A percentile compares a stretch with the other conserved stretches of the same genome.
These are phyloP conservation scores for Anneissia japonica DNA, from an alignment of 35 echinoderm and acorn worm genomes.

Conservation along the genomic window DNA sequence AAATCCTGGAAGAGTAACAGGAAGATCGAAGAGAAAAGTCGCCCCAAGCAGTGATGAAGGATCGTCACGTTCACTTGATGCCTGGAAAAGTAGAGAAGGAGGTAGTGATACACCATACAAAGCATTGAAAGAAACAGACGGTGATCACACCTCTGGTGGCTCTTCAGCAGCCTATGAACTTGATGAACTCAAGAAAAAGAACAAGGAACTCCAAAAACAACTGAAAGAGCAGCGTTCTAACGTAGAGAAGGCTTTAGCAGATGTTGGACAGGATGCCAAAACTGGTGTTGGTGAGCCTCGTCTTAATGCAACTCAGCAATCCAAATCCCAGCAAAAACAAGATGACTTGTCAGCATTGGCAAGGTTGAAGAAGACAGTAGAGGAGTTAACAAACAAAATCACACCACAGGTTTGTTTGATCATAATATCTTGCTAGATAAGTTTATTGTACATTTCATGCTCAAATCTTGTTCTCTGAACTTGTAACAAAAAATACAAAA, in stretches of 20 bases:
- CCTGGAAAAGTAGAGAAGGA: not conserved
- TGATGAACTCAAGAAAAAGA: not conserved
- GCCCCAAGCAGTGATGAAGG: not conserved
- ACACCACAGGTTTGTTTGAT: not conserved
- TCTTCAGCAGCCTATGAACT: not conserved
- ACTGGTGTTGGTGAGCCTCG: not conserved
- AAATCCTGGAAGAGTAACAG: not conserved
- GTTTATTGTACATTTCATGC: too few species aligned
- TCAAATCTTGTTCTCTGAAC: too few species aligned
- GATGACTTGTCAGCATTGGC: not conserved
- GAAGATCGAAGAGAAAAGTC: not conserved
- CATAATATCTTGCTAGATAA: too few species aligned
- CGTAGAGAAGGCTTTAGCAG: not conserved
- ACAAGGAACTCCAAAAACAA: not conserved
- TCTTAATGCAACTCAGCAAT: not conserved
- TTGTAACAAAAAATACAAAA: too few species aligned
- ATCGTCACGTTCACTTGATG: not conserved
- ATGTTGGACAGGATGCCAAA: not conserved
- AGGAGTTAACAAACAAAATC: not conserved
- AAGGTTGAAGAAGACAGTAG: not conserved
- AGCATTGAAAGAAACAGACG: not conserved
- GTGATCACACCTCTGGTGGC: not conserved
- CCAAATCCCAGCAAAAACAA: not conserved
- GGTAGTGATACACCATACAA: not conserved
- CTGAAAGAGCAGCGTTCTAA: not conserved